Evolutionary conservation across 2,797 vertebrate species (phyloP).

Genomic region (Avahi laniger): DNA sequence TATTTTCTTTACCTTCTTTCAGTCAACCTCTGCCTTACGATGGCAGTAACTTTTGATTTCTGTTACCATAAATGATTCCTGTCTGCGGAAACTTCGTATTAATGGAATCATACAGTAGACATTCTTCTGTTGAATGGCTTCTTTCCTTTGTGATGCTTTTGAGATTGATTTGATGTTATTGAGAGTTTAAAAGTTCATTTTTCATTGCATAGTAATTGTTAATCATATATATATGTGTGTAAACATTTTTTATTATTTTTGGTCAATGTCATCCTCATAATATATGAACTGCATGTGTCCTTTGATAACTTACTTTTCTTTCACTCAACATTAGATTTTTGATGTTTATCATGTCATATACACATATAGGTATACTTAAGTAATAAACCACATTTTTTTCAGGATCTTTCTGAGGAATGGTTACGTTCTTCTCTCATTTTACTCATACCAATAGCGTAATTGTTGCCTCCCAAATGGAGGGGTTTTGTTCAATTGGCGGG

Average conservation of each 20-base stretch:
- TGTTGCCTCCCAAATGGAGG: neutral
- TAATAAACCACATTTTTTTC: neutral
- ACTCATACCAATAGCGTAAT: neutral
- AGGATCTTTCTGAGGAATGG: neutral
- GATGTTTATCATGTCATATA: neutral
- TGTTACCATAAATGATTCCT: neutral
- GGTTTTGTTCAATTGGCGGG: neutral
- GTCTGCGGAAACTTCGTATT: neutral
- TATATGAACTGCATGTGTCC: neutral
- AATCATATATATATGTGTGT: neutral
- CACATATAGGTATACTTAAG: neutral
- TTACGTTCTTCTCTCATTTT: neutral
- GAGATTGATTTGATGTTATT: neutral
- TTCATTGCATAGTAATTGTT: neutral
- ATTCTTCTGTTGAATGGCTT: neutral
- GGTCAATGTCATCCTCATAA: neutral
- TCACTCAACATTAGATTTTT: neutral
- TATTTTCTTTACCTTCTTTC: neutral
- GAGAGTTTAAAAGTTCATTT: neutral
- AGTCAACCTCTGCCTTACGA: neutral
- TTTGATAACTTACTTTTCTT: neutral
- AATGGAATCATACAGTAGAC: neutral
- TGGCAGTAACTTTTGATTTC: neutral
- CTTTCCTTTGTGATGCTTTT: neutral
- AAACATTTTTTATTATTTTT: neutral